phyloP scores from a whole-genome alignment of 2,797 vertebrate genomes.

The Sarcophilus harrisii region DNA sequence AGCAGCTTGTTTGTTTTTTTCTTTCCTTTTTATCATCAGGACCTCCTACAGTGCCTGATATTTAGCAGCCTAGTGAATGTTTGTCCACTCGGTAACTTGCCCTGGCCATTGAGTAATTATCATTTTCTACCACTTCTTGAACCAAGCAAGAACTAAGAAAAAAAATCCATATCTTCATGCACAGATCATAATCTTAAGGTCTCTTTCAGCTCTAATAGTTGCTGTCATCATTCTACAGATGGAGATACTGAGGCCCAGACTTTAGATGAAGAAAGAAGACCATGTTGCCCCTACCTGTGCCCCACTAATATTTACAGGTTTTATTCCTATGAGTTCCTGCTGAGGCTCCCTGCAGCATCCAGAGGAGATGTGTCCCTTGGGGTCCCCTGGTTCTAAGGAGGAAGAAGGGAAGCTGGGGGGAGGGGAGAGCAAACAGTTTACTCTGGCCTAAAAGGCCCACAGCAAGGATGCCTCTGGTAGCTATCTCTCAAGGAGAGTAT shows the following conservation, averaged over 20 bases:
- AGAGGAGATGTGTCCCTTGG: neutral
- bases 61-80: neutral
- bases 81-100: neutral
- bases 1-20: neutral
- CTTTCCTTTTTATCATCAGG: neutral
- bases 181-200: neutral
- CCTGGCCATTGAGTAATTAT: neutral
- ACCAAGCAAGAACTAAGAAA: too few relatives aligned
- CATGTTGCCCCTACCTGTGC: neutral
- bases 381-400: neutral
- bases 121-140: neutral
- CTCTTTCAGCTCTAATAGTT: neutral
- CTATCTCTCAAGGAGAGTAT: neutral
- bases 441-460: neutral
- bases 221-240: constrained; percentile 34
- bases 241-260: neutral
- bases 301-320: neutral
- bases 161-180: neutral
- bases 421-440: neutral
- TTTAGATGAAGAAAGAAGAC: neutral
- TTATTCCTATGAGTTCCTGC: neutral
- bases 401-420: neutral
- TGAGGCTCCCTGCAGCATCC: neutral
- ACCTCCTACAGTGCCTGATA: neutral
- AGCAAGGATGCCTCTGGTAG: neutral